These are phyloP conservation scores for Cebus imitator DNA, from an alignment of 2,113 vertebrate species.

Conservation along the genomic window DNA sequence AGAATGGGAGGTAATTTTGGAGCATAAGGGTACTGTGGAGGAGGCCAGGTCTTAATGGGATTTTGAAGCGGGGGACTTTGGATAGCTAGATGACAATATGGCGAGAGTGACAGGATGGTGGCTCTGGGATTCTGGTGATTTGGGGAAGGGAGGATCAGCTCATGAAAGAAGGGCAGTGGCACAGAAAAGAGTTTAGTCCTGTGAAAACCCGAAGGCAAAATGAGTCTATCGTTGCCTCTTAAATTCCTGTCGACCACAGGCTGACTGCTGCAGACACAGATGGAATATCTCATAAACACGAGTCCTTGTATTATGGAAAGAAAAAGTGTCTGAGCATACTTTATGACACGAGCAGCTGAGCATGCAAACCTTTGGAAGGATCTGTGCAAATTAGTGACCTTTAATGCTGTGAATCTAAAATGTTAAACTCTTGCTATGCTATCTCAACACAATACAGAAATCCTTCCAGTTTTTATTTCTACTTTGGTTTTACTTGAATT, in stretches of 20 bases:
- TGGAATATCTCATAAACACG: neutral
- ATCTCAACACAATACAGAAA: neutral
- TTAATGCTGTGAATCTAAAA: constrained; percentile 2
- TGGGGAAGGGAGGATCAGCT: neutral
- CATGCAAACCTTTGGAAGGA: neutral
- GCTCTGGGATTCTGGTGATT: neutral
- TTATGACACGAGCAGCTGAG: neutral
- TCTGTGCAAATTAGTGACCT: neutral
- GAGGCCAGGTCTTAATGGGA: constrained; percentile 51
- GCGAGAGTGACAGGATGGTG: neutral
- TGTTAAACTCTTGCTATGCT: neutral
- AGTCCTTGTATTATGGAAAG: neutral
- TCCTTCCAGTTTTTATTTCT: neutral
- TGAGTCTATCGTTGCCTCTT: constrained; percentile 25
- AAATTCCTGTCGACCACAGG: neutral
- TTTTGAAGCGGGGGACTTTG: constrained; percentile 62
- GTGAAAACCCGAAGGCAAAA: constrained; percentile 24
- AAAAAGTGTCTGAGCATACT: neutral
- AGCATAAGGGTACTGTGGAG: constrained; percentile 52
- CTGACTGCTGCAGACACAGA: constrained; percentile 6
- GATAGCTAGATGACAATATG: constrained; percentile 51
- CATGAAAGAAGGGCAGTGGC: neutral
- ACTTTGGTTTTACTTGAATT: constrained; percentile 1
- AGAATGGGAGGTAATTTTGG: constrained; percentile 32
- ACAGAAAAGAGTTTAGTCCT: neutral